These are phyloP conservation scores for Zaprionus capensis DNA, from an alignment of 1,140 invertebrate genomes.

Conservation along the genomic window DNA sequence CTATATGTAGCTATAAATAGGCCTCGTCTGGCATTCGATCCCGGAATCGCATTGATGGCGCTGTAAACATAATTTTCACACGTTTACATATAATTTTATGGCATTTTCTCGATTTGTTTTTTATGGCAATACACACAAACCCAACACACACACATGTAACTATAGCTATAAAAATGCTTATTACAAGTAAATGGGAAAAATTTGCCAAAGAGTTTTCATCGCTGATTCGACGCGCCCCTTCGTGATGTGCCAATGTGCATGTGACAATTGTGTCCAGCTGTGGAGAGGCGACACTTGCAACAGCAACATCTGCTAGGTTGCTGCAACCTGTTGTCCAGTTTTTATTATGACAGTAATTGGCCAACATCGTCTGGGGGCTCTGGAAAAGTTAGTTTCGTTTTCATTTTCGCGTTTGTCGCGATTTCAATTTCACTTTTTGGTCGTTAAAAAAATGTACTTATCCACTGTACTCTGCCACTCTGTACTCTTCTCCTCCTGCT, in stretches of 20 bases:
- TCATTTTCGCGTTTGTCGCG: constrained; percentile 6
- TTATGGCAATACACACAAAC: background rate
- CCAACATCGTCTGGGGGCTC: constrained; percentile 29
- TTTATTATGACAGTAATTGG: constrained; percentile 80
- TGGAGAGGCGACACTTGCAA: constrained; percentile 27
- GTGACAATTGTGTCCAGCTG: constrained; percentile 41
- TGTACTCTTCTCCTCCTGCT: constrained; percentile 46
- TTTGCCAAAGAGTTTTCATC: constrained; percentile 30
- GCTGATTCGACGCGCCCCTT: constrained; percentile 30
- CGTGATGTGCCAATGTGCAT: constrained; percentile 34
- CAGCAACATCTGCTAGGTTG: constrained; percentile 39
- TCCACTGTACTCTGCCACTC: constrained; percentile 25
- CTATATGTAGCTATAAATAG: background rate
- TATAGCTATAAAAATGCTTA: background rate
- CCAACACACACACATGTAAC: background rate
- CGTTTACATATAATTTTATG: constrained; percentile 12
- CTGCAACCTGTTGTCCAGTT: constrained; percentile 66
- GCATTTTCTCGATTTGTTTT: constrained; percentile 7
- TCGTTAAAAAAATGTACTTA: constrained; percentile 36
- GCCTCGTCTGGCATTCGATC: background rate
- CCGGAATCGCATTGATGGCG: constrained; percentile 6
- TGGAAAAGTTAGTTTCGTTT: constrained; percentile 68
- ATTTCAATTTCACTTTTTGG: constrained; percentile 48
- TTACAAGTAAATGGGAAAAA: constrained; percentile 11
- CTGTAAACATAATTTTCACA: constrained; percentile 18